A percentile compares a stretch with the other conserved stretches of the same genome.
These are phyloP conservation scores for Lycaena phlaeas DNA, from an alignment of 2,888 invertebrate species.

Conservation along the genomic window DNA sequence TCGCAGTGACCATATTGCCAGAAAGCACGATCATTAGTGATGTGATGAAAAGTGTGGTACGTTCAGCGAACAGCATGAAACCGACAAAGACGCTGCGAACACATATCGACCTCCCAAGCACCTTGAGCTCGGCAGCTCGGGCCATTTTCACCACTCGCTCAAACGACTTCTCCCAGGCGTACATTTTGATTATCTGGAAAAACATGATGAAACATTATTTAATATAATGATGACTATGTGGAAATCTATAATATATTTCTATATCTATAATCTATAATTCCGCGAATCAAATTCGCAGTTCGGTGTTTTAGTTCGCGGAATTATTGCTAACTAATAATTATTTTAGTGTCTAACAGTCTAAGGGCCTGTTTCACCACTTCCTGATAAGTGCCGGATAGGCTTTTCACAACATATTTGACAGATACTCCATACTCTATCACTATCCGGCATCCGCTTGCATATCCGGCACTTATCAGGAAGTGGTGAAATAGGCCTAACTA, in stretches of 20 bases:
- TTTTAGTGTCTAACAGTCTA: no score
- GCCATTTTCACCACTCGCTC: conserved; percentile 76
- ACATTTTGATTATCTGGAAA: conserved; percentile 90
- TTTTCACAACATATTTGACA: no score
- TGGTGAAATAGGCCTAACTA: no score
- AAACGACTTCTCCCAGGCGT: conserved; percentile 93
- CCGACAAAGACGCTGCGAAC: conserved; percentile 79
- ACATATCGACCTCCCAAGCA: conserved; percentile 72
- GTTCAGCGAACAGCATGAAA: conserved; percentile 81
- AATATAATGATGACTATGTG: no score
- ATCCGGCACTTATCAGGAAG: no score
- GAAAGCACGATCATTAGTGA: conserved; percentile 43
- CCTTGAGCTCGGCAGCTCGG: conserved; percentile 68
- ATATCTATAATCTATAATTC: not conserved
- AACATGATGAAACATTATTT: not conserved
- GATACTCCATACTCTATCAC: no score
- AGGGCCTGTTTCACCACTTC: no score
- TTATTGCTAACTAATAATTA: no score
- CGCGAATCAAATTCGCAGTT: not conserved
- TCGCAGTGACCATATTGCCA: conserved; percentile 47
- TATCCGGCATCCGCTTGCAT: no score
- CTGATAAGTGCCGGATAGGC: no score
- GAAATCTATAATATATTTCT: no score
- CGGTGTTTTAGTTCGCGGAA: no score
- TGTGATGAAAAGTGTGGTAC: conserved; percentile 80